Evolutionary conservation across 2,888 invertebrate genomes (phyloP).

Genomic region (Nematopogon swammerdamellus): DNA sequence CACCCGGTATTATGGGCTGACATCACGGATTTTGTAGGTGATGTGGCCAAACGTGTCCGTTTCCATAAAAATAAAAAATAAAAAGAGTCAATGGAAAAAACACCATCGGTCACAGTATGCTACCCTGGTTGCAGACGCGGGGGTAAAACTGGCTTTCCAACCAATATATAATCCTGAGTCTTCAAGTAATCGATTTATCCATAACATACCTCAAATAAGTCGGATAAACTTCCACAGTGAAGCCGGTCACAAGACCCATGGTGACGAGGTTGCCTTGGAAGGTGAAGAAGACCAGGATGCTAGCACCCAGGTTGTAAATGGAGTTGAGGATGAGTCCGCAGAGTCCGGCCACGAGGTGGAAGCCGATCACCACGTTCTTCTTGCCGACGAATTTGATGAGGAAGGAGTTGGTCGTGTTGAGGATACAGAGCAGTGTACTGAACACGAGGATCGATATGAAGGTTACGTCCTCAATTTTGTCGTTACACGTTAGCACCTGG

Average conservation of each 20-base stretch:
- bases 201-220: slow-evolving; percentile 22
- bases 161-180: no score
- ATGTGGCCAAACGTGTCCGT: no score
- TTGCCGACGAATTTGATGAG: slow-evolving; percentile 16
- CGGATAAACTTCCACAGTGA: slow-evolving; percentile 33
- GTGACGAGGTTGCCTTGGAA: slow-evolving; percentile 26
- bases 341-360: slow-evolving; percentile 33
- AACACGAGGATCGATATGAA: slow-evolving; percentile 2
- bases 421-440: background rate
- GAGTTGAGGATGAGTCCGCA: slow-evolving; percentile 48
- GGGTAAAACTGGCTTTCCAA: no score
- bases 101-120: no score
- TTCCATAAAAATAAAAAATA: no score
- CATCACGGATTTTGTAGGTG: no score
- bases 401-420: slow-evolving; percentile 5
- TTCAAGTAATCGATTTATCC: no score
- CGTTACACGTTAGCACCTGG: slow-evolving; percentile 1
- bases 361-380: slow-evolving; percentile 29
- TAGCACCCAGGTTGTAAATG: slow-evolving; percentile 38
- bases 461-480: slow-evolving; percentile 4
- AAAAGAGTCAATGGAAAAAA: no score
- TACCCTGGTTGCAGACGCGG: no score
- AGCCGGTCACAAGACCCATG: slow-evolving; percentile 27
- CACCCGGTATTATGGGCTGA: no score
- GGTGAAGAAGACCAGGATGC: slow-evolving; percentile 36